Evolutionary conservation across 2,113 vertebrate species (phyloP).

Genomic region (Girardinichthys multiradiatus): DNA sequence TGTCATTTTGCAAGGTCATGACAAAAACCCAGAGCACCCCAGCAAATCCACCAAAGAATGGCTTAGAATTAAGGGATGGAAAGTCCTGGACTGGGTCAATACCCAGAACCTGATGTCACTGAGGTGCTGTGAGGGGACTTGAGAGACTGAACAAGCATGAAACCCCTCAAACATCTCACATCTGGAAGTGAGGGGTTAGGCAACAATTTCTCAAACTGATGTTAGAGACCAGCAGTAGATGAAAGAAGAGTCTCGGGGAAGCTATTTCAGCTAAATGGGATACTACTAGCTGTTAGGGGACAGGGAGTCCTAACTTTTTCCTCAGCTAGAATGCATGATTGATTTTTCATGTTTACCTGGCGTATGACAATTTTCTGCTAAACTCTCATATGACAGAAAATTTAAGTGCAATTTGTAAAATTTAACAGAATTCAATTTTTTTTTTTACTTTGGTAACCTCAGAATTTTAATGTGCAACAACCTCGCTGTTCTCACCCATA

Average conservation of each 20-base stretch:
- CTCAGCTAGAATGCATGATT: background rate
- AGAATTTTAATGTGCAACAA: constrained; percentile 31
- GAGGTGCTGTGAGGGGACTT: background rate
- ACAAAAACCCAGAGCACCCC: background rate
- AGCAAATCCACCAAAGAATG: background rate
- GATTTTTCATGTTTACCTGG: background rate
- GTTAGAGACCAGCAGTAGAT: background rate
- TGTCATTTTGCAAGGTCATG: background rate
- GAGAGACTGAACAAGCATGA: background rate
- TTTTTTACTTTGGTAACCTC: constrained; percentile 18
- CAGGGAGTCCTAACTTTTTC: background rate
- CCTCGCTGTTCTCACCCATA: constrained; percentile 36
- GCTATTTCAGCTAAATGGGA: too few relatives aligned
- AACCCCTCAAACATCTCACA: too few relatives aligned
- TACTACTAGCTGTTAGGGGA: background rate
- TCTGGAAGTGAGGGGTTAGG: background rate
- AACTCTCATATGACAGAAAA: too few relatives aligned
- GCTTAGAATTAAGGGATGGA: background rate
- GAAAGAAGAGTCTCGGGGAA: background rate
- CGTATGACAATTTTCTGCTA: too few relatives aligned
- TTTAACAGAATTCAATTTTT: too few relatives aligned
- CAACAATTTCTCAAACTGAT: background rate
- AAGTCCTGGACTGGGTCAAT: background rate
- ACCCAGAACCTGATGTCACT: background rate
- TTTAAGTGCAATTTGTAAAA: too few relatives aligned